Evolutionary conservation across 92 coral and sea anemone species (phyloP).

Genomic region (Porites cylindrica): DNA sequence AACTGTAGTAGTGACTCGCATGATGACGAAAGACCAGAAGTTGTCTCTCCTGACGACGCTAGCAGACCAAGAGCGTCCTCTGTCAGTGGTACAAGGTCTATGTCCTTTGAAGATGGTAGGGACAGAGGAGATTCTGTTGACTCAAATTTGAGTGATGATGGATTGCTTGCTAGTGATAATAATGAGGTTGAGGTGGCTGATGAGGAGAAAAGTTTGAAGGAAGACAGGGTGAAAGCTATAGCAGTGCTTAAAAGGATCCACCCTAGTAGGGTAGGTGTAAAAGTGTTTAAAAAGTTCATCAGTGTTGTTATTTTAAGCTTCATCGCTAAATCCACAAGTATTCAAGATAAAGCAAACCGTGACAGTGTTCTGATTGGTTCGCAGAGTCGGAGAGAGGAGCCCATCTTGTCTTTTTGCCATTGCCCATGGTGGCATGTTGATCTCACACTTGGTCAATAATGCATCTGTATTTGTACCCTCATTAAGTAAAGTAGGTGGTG

Average conservation of each 20-base stretch:
- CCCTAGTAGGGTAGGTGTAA: slow-evolving; percentile 74
- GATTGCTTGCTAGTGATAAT: slow-evolving; percentile 41
- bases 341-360: no score
- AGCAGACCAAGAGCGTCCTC: slow-evolving; percentile 38
- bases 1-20: slow-evolving; percentile 36
- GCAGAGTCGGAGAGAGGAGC: no score
- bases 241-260: slow-evolving; percentile 77
- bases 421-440: no score
- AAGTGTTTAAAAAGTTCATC: background rate
- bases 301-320: no score
- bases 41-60: slow-evolving; percentile 20
- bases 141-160: slow-evolving; percentile 75
- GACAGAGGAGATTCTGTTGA: slow-evolving; percentile 72
- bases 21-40: slow-evolving; percentile 27
- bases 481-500: no score
- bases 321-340: no score
- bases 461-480: no score
- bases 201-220: slow-evolving; percentile 64
- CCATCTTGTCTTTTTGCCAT: no score
- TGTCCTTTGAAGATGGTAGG: slow-evolving; percentile 15
- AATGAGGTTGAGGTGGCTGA: slow-evolving; percentile 43
- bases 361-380: no score
- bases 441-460: no score
- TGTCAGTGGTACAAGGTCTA: slow-evolving; percentile 14
- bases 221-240: slow-evolving; percentile 82